Base-by-base conservation (phyloP, 2,113 vertebrate species). In the Callopanchax toddi region DNA sequence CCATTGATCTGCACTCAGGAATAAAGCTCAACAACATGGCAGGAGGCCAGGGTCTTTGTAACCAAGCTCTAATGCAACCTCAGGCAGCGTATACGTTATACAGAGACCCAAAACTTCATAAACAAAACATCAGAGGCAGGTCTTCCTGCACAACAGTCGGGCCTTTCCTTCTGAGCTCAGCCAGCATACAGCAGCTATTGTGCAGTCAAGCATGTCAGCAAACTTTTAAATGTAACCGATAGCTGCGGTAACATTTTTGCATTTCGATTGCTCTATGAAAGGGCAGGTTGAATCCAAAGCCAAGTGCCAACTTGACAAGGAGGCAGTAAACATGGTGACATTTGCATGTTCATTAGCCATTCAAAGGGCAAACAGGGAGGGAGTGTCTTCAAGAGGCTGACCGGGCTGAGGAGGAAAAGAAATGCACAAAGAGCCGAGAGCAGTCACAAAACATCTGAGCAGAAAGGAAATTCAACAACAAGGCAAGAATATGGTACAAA, bases 291-390 rank as follows among this genome's bases (percentile, higher is more conserved):
- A 74, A 74, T 44, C 34, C 60, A 40, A 59, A 8, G n/a, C 4
- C 3, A 67, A 85, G 82, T 66, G 78, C n/a, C 67, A 78, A 71
- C 39, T 63, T 67, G 49, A 79, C 59, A 64, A 51, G 64, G 7
- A 17, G 0, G 76, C 75, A 40, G 68, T 81, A 74, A 89, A 82
- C 54, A 58, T 25, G 6, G 56, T 78, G 67, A 77, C 85, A 89
- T 89, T 91, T 91, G 78, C 87, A 86, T 87, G 68, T 32, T 79
- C 76, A 77, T 69, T 75, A 72, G 72, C 44, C 61, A 86, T 77
- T 84, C 79, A 89, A 53, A 90, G 86, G 82, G 82, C 72, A 43
- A n/a, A 74, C 21, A 21, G 12, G 12, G 72, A 61, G 36, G 74
- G 81, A 74, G 67, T 42, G 73, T 46, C 56, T 26, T 62, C 58